phyloP scores from a whole-genome alignment of 2,797 vertebrate genomes.

The Luscinia luscinia region DNA sequence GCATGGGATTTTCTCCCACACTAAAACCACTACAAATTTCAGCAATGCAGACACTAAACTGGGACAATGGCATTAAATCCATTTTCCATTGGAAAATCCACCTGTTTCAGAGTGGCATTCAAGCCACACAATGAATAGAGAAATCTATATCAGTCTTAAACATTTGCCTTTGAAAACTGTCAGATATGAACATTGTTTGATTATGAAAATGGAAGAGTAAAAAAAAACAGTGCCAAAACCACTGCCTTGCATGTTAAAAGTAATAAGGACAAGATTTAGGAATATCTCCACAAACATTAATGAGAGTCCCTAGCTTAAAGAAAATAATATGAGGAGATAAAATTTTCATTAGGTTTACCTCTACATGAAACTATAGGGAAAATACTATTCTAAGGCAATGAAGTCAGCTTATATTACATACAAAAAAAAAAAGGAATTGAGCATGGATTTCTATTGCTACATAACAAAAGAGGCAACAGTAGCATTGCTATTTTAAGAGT shows the following conservation, averaged over 20 bases:
- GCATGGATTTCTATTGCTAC: background rate
- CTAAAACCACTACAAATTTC: background rate
- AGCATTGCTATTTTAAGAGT: background rate
- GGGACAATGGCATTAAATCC: background rate
- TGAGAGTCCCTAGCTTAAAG: background rate
- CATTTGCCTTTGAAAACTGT: background rate
- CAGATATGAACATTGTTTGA: background rate
- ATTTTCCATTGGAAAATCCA: background rate
- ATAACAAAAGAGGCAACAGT: background rate
- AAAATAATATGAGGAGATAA: background rate
- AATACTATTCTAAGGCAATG: background rate
- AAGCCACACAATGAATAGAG: background rate
- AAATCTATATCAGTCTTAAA: background rate
- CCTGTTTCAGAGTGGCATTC: background rate
- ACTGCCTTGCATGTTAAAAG: background rate
- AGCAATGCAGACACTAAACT: background rate
- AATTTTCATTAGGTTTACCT: background rate
- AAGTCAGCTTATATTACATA: background rate
- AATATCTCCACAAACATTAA: background rate
- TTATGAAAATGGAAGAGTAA: background rate
- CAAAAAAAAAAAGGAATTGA: background rate
- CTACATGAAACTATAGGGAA: background rate
- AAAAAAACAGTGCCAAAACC: background rate
- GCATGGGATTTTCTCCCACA: background rate
- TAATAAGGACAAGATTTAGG: background rate